phyloP scores from a whole-genome alignment of 2,888 invertebrate species.

The Phaonia tiefii region DNA sequence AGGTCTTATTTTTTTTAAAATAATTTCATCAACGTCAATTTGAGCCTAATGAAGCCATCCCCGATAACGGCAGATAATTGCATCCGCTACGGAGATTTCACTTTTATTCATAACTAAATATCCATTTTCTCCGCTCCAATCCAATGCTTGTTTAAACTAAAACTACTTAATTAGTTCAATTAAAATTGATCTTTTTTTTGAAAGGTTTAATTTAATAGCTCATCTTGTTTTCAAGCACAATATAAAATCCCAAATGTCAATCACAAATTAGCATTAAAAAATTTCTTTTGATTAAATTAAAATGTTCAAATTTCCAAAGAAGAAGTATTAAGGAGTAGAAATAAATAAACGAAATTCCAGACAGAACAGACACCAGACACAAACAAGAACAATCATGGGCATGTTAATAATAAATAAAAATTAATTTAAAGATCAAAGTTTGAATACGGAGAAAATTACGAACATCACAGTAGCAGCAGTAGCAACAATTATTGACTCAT shows the following conservation, averaged over 20 bases:
- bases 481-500: slow-evolving; percentile 60
- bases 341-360: not conserved
- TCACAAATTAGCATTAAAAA: slow-evolving; percentile 57
- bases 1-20: too few species aligned
- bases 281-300: slow-evolving; percentile 43
- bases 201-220: slow-evolving; percentile 14
- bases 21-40: too few species aligned
- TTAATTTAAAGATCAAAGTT: slow-evolving; percentile 65
- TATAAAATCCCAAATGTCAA: slow-evolving; percentile 48
- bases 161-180: slow-evolving; percentile 43
- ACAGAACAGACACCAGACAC: too few species aligned
- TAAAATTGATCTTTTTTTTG: slow-evolving; percentile 11
- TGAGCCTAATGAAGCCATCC: too few species aligned
- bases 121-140: not conserved
- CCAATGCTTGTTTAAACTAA: not conserved
- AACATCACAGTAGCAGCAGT: not conserved
- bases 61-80: too few species aligned
- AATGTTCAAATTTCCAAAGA: slow-evolving; percentile 19
- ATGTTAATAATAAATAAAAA: slow-evolving; percentile 64
- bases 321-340: not conserved
- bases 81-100: too few species aligned
- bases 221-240: slow-evolving; percentile 11
- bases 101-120: too few species aligned
- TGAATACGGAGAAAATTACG: slow-evolving; percentile 44
- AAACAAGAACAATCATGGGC: slow-evolving; percentile 46